A percentile compares a stretch with the other conserved stretches of the same genome.
phyloP scores from a whole-genome alignment of 2,797 vertebrate species.

The Poeciliopsis infans region DNA sequence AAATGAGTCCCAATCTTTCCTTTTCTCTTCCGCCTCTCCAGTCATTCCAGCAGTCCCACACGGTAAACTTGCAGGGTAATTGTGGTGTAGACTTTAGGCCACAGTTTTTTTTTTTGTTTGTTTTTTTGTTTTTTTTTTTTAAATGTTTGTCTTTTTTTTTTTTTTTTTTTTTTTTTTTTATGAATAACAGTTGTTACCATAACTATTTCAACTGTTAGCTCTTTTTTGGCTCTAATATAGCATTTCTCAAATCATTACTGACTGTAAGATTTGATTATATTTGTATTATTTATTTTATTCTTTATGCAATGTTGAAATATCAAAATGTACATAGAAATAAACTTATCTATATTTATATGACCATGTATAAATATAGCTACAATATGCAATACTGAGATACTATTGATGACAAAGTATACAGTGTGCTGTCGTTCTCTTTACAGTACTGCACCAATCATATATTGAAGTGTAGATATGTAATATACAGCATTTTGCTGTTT shows the following conservation, averaged over 20 bases:
- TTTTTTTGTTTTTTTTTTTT: no score
- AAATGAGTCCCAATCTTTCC: slow-evolving; percentile 66
- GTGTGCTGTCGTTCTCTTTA: slow-evolving; percentile 74
- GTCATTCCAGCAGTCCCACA: slow-evolving; percentile 96
- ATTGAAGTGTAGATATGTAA: slow-evolving; percentile 86
- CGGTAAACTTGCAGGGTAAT: slow-evolving; percentile 89
- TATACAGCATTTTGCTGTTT: slow-evolving; percentile 79
- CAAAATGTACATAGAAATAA: slow-evolving; percentile 85
- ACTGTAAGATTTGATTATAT: slow-evolving; percentile 81
- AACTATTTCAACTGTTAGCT: slow-evolving; percentile 76
- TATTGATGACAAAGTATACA: slow-evolving; percentile 77
- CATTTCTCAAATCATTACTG: slow-evolving; percentile 80
- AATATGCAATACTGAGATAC: slow-evolving; percentile 81
- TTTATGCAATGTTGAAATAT: slow-evolving; percentile 85
- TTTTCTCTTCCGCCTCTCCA: slow-evolving; percentile 82
- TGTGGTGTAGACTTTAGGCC: slow-evolving; percentile 84
- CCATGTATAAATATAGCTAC: slow-evolving; percentile 85
- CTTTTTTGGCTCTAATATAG: slow-evolving; percentile 82
- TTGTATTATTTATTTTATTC: slow-evolving; percentile 88
- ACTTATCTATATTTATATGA: slow-evolving; percentile 86
- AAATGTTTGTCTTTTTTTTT: slow-evolving; percentile 32
- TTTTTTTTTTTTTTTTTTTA: slow-evolving; percentile 47
- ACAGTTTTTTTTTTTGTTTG: slow-evolving; percentile 59
- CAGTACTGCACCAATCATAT: slow-evolving; percentile 77
- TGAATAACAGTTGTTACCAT: slow-evolving; percentile 72